Conservation (phyloP, 64 coral and sea anemone species). For the Montipora capricornis region DNA sequence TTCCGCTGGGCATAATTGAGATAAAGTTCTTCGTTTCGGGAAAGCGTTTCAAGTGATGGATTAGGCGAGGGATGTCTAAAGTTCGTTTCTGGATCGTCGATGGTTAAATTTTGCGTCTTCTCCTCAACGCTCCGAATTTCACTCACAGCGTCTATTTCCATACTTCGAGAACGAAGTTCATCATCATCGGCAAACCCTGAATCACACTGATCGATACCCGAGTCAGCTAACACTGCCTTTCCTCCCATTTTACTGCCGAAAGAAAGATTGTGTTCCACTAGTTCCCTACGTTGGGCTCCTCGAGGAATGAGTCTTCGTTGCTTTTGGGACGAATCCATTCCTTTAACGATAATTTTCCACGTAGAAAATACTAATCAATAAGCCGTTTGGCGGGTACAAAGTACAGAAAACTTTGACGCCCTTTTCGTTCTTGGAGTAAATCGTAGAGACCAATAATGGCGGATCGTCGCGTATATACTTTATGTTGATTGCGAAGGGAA, state of each 20-base stretch:
- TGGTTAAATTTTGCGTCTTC: slow-evolving; percentile 24
- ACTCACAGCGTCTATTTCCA: neutral
- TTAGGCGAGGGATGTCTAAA: neutral
- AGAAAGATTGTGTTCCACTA: neutral
- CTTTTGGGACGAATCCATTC: neutral
- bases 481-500: neutral
- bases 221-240: slow-evolving; percentile 6
- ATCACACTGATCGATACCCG: slow-evolving; percentile 60
- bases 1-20: slow-evolving; percentile 74
- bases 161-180: slow-evolving; percentile 44
- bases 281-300: slow-evolving; percentile 25
- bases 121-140: slow-evolving; percentile 15
- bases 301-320: slow-evolving; percentile 43
- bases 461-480: slow-evolving; percentile 41
- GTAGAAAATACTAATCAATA: neutral
- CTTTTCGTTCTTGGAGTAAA: neutral
- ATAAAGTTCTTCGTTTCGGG: slow-evolving; percentile 49
- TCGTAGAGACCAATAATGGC: slow-evolving; percentile 55
- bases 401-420: neutral
- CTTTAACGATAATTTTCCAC: neutral
- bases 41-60: neutral
- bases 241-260: neutral
- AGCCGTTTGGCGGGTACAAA: neutral
- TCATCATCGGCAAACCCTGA: slow-evolving; percentile 83
- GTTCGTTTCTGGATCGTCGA: slow-evolving; percentile 19